A percentile compares a stretch with the other conserved stretches of the same genome.
Conservation (phyloP, 2,888 invertebrate species). For the Drosophila pegasa region DNA sequence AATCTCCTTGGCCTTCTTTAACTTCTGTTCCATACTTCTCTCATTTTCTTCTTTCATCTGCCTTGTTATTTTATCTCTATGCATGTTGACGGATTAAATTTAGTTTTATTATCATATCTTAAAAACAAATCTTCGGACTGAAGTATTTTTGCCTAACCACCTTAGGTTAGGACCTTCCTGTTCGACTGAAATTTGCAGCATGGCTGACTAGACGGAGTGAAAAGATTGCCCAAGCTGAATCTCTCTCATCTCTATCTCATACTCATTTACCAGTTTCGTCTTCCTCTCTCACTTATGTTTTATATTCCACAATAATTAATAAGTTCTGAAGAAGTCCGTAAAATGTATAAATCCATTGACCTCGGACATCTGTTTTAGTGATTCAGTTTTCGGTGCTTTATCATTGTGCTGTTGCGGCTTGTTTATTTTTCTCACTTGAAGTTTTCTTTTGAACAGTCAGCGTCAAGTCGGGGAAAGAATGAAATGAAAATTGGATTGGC, state of each 20-base stretch:
- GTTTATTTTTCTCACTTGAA: slow-evolving; percentile 38
- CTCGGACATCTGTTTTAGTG: slow-evolving; percentile 6
- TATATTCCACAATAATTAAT: not conserved
- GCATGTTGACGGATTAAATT: slow-evolving; percentile 30
- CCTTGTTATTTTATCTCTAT: not conserved
- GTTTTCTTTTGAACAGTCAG: slow-evolving; percentile 23
- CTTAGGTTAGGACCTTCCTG: no score
- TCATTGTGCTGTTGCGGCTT: slow-evolving; percentile 35
- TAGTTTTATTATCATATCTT: slow-evolving; percentile 4
- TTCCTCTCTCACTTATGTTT: not conserved
- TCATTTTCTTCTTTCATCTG: slow-evolving; percentile 20
- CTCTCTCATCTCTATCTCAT: no score
- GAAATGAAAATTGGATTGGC: slow-evolving; percentile 65
- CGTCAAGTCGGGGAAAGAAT: slow-evolving; percentile 41
- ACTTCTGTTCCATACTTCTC: slow-evolving; percentile 30
- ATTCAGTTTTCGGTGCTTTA: slow-evolving; percentile 24
- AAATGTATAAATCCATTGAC: not conserved
- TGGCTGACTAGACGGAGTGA: not conserved
- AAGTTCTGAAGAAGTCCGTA: not conserved
- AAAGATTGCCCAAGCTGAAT: not conserved
- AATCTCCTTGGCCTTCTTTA: slow-evolving; percentile 22
- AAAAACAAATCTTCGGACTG: not conserved
- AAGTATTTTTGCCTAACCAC: not conserved
- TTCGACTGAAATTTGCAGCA: not conserved
- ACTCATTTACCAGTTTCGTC: not conserved